phyloP scores from a whole-genome alignment of 2,797 vertebrate species.

The Cynopterus sphinx region DNA sequence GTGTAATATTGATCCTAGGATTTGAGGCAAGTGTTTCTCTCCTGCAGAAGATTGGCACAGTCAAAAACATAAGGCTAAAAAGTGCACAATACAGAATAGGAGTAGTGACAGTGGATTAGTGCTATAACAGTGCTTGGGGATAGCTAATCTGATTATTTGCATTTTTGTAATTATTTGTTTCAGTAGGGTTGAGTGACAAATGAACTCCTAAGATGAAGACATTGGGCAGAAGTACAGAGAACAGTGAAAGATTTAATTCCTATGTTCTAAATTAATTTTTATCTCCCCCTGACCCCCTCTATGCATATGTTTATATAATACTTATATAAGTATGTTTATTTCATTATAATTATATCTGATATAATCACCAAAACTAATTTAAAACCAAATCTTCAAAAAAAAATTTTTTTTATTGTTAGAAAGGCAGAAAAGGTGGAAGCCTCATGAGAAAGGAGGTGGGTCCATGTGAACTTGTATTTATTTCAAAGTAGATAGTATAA shows the following conservation, averaged over 20 bases:
- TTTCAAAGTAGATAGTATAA: too few species aligned
- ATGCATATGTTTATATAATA: not conserved
- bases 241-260: not conserved
- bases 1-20: not conserved
- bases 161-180: not conserved
- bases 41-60: not conserved
- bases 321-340: not conserved
- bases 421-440: not conserved
- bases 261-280: not conserved
- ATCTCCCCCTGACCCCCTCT: too few species aligned
- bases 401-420: not conserved
- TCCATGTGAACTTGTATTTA: not conserved
- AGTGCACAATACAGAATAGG: rapidly evolving
- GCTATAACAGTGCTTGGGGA: not conserved
- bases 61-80: not conserved
- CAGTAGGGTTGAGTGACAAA: not conserved
- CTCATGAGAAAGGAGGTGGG: not conserved
- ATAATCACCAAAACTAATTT: not conserved
- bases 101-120: not conserved
- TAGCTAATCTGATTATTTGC: not conserved
- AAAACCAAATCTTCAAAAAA: not conserved
- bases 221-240: not conserved
- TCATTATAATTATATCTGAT: not conserved
- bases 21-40: not conserved
- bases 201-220: not conserved